Conservation (phyloP, 2,797 vertebrate genomes). For the Callimico goeldii region DNA sequence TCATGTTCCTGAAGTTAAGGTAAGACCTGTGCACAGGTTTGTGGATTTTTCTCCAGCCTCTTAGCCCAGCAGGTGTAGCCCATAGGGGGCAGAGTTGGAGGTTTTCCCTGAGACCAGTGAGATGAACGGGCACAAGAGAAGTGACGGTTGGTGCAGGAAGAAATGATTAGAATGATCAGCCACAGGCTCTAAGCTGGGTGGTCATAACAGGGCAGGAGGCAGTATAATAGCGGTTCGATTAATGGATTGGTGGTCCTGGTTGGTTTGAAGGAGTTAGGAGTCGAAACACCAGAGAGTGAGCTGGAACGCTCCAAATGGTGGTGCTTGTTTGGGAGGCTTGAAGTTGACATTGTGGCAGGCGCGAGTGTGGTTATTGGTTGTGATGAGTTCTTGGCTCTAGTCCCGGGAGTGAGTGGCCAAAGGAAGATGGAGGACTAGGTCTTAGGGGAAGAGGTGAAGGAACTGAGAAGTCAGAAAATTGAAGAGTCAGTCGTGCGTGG, state of each 20-base stretch:
- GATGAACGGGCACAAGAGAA: not conserved
- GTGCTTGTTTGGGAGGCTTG: not conserved
- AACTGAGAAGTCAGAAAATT: not conserved
- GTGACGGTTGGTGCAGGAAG: fast-evolving
- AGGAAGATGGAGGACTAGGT: not conserved
- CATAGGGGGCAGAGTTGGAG: fast-evolving
- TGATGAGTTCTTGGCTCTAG: not conserved
- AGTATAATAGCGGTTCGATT: not conserved
- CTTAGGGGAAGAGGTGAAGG: not conserved
- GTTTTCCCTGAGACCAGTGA: not conserved
- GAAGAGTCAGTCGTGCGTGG: not conserved
- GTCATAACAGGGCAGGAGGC: not conserved
- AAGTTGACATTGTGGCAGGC: not conserved
- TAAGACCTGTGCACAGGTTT: not conserved
- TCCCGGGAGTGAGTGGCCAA: not conserved
- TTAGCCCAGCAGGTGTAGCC: not conserved
- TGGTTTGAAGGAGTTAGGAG: not conserved
- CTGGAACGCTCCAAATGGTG: not conserved
- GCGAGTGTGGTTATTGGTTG: not conserved
- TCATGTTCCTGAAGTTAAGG: not conserved
- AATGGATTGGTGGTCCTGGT: not conserved
- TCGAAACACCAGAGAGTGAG: not conserved
- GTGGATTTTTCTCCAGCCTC: not conserved
- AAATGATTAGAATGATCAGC: not conserved
- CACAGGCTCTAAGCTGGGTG: not conserved